Evolutionary conservation across 1,140 invertebrate species (phyloP).

Genomic region (Drosophila lacteicornis): DNA sequence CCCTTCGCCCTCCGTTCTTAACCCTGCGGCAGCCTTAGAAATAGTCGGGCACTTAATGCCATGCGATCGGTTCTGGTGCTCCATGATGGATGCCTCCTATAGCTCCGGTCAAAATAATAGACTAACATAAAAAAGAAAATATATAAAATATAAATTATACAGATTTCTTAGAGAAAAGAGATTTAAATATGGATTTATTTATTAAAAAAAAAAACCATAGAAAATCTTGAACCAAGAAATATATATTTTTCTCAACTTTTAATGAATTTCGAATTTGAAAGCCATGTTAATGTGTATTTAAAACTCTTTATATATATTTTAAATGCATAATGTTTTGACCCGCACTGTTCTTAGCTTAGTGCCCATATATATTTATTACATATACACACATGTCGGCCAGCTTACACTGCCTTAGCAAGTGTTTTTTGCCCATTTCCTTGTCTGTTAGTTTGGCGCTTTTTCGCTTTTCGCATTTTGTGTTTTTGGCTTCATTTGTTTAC

Average conservation of each 20-base stretch:
- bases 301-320: no score
- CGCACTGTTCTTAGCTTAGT: slow-evolving; percentile 2
- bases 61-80: slow-evolving; percentile 9
- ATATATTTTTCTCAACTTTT: no score
- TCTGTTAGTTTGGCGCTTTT: slow-evolving; percentile 41
- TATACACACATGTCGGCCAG: slow-evolving; percentile 41
- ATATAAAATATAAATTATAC: background rate
- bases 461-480: slow-evolving; percentile 33
- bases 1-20: background rate
- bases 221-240: no score
- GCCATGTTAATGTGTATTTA: no score
- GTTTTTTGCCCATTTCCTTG: slow-evolving; percentile 69
- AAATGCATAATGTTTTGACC: background rate
- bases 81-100: slow-evolving; percentile 2
- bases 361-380: slow-evolving; percentile 25
- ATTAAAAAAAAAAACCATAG: no score
- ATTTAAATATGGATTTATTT: no score
- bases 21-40: slow-evolving; percentile 16
- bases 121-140: background rate
- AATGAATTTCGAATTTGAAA: no score
- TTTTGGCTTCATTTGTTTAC: slow-evolving; percentile 76
- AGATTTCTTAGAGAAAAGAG: no score
- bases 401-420: slow-evolving; percentile 57
- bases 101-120: background rate
- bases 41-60: slow-evolving; percentile 16